A percentile compares a stretch with the other conserved stretches of the same genome.
phyloP scores from a whole-genome alignment of 2,888 invertebrate species.

The Drosophila picticornis region DNA sequence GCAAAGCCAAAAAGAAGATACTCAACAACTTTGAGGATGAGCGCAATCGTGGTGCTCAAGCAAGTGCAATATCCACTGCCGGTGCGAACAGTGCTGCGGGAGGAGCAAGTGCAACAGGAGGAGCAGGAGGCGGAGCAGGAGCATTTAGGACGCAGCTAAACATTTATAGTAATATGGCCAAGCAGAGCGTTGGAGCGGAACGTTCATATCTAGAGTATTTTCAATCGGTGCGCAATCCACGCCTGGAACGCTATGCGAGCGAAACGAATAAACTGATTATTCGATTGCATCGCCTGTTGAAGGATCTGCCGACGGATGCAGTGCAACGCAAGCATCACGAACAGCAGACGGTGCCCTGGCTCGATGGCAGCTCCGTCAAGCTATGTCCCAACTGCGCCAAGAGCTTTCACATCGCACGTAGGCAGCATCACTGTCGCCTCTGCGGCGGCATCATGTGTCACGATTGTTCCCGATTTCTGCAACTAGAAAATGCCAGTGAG shows the following conservation, averaged over 20 bases:
- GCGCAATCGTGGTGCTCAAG: slow-evolving; percentile 42
- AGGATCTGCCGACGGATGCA: slow-evolving; percentile 91
- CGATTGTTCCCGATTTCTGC: slow-evolving; percentile 94
- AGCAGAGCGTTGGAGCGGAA: slow-evolving; percentile 85
- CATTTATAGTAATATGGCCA: slow-evolving; percentile 77
- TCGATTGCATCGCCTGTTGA: slow-evolving; percentile 95
- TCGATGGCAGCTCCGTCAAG: slow-evolving; percentile 95
- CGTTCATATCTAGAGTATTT: slow-evolving; percentile 91
- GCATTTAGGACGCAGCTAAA: slow-evolving; percentile 67
- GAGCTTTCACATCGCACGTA: slow-evolving; percentile 93
- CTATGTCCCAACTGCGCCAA: slow-evolving; percentile 96
- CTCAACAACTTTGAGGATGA: slow-evolving; percentile 90
- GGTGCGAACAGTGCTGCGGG: slow-evolving; percentile 10
- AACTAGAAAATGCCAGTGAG: slow-evolving; percentile 92
- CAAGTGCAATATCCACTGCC: slow-evolving; percentile 13
- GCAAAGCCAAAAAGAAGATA: slow-evolving; percentile 96
- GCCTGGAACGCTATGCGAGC: slow-evolving; percentile 94
- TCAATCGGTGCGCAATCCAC: slow-evolving; percentile 89
- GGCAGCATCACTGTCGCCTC: slow-evolving; percentile 98
- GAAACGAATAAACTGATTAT: slow-evolving; percentile 98
- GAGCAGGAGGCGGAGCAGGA: neutral
- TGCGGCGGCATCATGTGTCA: slow-evolving; percentile 97
- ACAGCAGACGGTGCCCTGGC: slow-evolving; percentile 94
- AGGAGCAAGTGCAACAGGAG: slow-evolving; percentile 9
- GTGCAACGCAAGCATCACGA: slow-evolving; percentile 91